Evolutionary conservation across 1,140 invertebrate genomes (phyloP), one percentile per base, ranked within the genome.

Genomic region (Drosophila repleta): DNA sequence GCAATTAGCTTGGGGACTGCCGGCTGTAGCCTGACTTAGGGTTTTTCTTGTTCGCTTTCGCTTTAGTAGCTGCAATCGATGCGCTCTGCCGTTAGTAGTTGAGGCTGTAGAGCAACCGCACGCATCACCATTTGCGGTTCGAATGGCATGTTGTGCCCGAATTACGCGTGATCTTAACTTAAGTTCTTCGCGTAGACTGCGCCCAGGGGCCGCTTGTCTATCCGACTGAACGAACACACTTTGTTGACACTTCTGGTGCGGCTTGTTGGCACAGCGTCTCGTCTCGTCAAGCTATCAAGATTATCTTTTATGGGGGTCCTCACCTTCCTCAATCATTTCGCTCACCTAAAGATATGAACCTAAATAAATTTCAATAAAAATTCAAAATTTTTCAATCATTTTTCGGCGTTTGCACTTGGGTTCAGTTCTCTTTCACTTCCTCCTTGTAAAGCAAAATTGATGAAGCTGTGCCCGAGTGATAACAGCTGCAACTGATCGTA

Each of bases 91-190:
- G 6, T 17, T 8, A 2, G 39, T 8, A 2, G 39, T 43, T 41
- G 49, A 18, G 41, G 52, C 29, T 26, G 43, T 17, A 58, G 69
- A 74, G 61, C 46, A 74, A 84, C 81, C 81, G 75, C 65, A 70
- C 74, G 81, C 68, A 41, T 66, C 61, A 69, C 53, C 56, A 60
- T 62, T 35, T 60, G 81, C 74, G 58, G 53, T 52, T 63, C 66
- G 60, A 85, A 77, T 85, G 81, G 66, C 81, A 85, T 85, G 63
- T 51, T 85, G 66, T 75, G 77, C 62, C 56, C 35, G 21, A 64
- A 32, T 45, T 35, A 52, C 62, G 6, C 11, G 61, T 52, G 56
- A 85, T 87, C 82, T 85, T 85, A 85, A 85, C 81, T 71, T 62
- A 51, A 65, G 21, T 17, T 46, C 32, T 35, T 35, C 32, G 3